phyloP scores from a whole-genome alignment of 2,888 invertebrate species.

The Clusia tigrina region DNA sequence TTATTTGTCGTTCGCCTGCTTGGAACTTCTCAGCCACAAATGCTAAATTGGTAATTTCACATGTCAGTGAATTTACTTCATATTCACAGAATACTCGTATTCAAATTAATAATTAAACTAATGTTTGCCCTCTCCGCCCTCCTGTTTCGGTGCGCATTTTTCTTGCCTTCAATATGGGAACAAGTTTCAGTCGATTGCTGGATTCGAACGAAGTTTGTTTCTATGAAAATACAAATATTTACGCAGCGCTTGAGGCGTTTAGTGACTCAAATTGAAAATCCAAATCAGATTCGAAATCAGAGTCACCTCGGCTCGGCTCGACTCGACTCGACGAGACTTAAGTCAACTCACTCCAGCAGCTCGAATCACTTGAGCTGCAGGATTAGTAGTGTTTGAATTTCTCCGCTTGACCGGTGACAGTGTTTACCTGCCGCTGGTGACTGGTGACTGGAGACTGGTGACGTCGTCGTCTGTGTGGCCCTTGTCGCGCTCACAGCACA shows the following conservation, averaged over 20 bases:
- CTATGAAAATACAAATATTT: constrained; percentile 50
- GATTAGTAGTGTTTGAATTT: constrained; percentile 64
- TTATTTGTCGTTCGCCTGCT: neutral
- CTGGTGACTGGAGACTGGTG: neutral
- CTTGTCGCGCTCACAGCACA: neutral
- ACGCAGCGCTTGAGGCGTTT: constrained; percentile 48
- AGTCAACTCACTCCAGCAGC: too few relatives aligned
- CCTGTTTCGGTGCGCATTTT: too few relatives aligned
- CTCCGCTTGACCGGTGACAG: constrained; percentile 53
- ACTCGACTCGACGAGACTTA: too few relatives aligned
- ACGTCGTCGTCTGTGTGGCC: constrained; percentile 21
- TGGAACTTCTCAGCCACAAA: neutral
- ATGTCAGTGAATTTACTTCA: neutral
- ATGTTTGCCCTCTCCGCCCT: neutral
- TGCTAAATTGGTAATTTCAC: constrained; percentile 1
- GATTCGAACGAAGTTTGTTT: constrained; percentile 8
- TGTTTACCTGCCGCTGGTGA: neutral
- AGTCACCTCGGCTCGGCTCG: too few relatives aligned
- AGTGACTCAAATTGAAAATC: too few relatives aligned
- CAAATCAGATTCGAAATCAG: constrained; percentile 47
- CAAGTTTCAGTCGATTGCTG: neutral
- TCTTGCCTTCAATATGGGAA: constrained; percentile 12
- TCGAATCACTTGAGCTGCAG: constrained; percentile 62
- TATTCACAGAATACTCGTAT: neutral
- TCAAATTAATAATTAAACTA: neutral